Evolutionary conservation across 1,140 invertebrate species (phyloP), one percentile per base, ranked within the genome.

Genomic region (Campoletis sonorensis): DNA sequence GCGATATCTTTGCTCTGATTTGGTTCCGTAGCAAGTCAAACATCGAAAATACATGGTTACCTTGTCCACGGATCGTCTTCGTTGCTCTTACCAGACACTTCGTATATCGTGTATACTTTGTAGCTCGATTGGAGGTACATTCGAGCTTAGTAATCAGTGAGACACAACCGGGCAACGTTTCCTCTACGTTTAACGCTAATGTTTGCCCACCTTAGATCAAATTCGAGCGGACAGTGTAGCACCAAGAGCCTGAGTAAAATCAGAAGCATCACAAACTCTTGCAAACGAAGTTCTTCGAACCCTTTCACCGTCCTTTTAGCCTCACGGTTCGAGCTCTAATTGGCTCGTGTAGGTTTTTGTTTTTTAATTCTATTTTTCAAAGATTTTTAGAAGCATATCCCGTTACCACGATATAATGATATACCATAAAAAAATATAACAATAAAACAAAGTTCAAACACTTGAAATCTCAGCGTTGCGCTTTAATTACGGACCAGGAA

Each of bases 131-230:
- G 73, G 58, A 61, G 54, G 73, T 77, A 61, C n/a, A 77, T 83
- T 75, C 79, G 79, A 71, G 80, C 49, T 54, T 51, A 79, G 81
- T 87, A 86, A 86, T 86, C 86, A 86, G 82, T 70, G 85, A 79
- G 80, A 81, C 78, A 61, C 81, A 80, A 85, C 70, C 30, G 27
- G 30, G 73, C 61, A 26, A 7, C 30, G 16, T 61, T 61, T 33
- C 27, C 72, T 61, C 16, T 21, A n/a, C 16, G 23, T 70, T 81
- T 82, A 83, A 86, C 82, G 80, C 80, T 81, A 81, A 83, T 86
- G 86, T 87, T 87, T 87, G 84, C 82, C 70, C 75, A 86, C 82
- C 79, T 85, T 79, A 77, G 80, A 82, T 81, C 82, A 37, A 77
- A 77, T 77, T 77, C 51, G 33, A 64, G 40, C 30, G 73, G 73